These are phyloP conservation scores for Heptranchias perlo DNA, from an alignment of 2,113 vertebrate genomes.

Conservation along the genomic window DNA sequence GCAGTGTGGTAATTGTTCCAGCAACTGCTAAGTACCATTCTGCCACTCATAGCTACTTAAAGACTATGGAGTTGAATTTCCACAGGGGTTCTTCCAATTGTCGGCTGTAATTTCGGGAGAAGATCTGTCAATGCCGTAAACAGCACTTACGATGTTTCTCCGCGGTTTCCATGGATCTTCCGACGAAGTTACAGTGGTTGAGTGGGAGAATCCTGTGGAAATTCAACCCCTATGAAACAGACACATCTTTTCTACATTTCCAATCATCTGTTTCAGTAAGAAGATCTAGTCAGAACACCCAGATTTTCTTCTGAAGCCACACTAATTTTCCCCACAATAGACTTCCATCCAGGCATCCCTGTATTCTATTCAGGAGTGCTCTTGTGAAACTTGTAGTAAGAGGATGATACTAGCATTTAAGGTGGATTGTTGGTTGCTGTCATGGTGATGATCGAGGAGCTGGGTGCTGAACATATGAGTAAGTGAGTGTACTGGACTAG, in stretches of 20 bases:
- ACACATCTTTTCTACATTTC: neutral
- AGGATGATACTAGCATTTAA: neutral
- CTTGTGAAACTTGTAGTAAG: neutral
- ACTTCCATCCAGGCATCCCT: neutral
- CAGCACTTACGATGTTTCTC: neutral
- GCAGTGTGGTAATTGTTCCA: neutral
- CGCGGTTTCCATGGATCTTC: neutral
- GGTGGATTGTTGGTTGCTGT: neutral
- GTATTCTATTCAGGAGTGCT: neutral
- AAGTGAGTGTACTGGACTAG: neutral
- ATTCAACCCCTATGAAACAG: neutral
- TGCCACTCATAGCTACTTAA: neutral
- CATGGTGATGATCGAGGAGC: neutral
- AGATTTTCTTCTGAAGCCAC: neutral
- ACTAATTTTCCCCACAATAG: neutral
- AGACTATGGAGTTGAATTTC: neutral
- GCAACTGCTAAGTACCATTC: neutral
- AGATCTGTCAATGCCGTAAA: neutral
- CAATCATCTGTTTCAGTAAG: neutral
- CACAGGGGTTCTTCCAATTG: neutral
- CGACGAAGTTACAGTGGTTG: neutral
- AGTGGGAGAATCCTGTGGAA: neutral
- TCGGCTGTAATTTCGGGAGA: neutral
- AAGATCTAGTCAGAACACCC: neutral
- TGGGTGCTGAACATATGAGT: neutral